Base-by-base conservation (phyloP, 1,140 invertebrate genomes). In the Euglossa dilemma region DNA sequence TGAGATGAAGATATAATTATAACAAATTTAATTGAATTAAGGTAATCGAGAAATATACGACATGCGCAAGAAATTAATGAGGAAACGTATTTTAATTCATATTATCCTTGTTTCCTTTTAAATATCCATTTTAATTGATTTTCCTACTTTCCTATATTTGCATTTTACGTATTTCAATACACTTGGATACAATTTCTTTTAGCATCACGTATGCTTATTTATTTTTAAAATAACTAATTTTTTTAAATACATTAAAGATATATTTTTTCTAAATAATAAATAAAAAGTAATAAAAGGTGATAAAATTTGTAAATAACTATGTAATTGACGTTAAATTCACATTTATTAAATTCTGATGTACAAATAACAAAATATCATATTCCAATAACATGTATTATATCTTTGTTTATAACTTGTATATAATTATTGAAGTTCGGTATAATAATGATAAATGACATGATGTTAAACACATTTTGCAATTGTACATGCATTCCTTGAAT, bases 1-100 rank as follows among this genome's bases (percentile, higher is more conserved):
- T 86, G 89, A 92, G 87, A 92, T 93, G 89, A 92, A 92, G 91
- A 91, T 93, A 93, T 92, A 91, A 93, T 93, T 93, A 93, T 92
- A 92, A 93, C 91, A 92, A 92, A 93, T 91, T 87, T 90, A 92
- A 92, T 90, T 92, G 91, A 92, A 90, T 83, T 93, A 93, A 93
- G 91, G 86, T 92, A 93, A 93, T 90, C 92, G 92, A 93, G 89
- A 93, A 92, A 91, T 91, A 93, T 92, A 93, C 91, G 90, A 93
- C 92, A 93, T 91, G 91, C 92, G 92, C 85, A 89, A 89, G 77
- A 82, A 84, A 82, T 73, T 50, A 78, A 67, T 18, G 61, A 43
- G 73, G 18, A 75, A 50, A 75, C 18, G 54, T n/a, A 59, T 45
- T 85, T 85, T 78, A 47, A 83, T 83, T 82, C 18, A 54, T 28